Percentiles rank a stretch among this genome's conserved stretches.
These are phyloP conservation scores for Phyllostomus hastatus DNA, from an alignment of 2,113 vertebrate genomes.

Conservation along the genomic window DNA sequence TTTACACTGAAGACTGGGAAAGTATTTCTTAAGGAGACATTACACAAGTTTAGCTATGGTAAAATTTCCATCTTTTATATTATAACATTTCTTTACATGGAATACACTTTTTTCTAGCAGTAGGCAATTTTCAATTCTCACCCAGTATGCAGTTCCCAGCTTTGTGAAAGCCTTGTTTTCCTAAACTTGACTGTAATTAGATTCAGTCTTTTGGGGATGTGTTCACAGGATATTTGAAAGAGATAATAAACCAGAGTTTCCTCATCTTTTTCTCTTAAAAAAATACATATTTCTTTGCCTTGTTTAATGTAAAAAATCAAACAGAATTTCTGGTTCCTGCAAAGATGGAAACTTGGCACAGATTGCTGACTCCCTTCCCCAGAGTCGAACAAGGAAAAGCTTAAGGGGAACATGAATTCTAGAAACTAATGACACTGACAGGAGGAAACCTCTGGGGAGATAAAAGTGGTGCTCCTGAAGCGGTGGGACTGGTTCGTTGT, in stretches of 20 bases:
- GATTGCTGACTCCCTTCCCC: background rate
- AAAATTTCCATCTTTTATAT: background rate
- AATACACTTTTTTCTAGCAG: background rate
- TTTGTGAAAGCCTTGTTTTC: background rate
- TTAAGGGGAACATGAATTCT: background rate
- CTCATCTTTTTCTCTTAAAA: background rate
- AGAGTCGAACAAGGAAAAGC: constrained; percentile 21
- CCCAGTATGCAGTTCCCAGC: background rate
- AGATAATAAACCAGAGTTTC: background rate
- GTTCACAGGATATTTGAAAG: background rate
- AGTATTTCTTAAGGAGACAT: background rate
- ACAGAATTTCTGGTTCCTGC: background rate
- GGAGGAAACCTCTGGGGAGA: background rate
- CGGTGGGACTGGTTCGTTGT: fast-evolving
- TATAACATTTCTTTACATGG: background rate
- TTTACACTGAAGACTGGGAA: background rate
- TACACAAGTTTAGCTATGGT: background rate
- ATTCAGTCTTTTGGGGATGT: background rate
- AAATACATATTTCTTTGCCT: background rate
- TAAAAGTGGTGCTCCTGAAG: background rate
- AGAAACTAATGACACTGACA: background rate
- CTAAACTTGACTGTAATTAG: background rate
- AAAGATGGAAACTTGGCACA: background rate
- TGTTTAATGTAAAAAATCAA: constrained; percentile 27
- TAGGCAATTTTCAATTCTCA: background rate